Evolutionary conservation across 2,888 invertebrate genomes (phyloP).

Genomic region (Aphodius granarius): DNA sequence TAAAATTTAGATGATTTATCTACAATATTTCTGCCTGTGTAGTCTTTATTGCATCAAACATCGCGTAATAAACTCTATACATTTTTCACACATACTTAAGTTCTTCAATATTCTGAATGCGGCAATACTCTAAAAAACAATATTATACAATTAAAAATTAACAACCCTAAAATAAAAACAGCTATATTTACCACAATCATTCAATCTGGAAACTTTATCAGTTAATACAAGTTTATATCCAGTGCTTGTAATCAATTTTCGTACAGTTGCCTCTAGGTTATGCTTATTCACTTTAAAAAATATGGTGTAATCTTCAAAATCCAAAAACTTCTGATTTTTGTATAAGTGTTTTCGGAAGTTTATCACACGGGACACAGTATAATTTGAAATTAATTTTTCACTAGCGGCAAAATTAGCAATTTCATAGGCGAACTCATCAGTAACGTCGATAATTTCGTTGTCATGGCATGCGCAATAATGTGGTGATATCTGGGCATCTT

Average conservation of each 20-base stretch:
- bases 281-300: background rate
- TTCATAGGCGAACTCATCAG: background rate
- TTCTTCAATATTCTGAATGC: too few species aligned
- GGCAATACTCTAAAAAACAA: too few species aligned
- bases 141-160: too few species aligned
- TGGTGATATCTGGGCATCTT: slow-evolving; percentile 72
- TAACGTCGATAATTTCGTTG: background rate
- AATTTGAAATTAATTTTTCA: background rate
- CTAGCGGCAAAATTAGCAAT: background rate
- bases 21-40: too few species aligned
- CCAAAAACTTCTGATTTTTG: background rate
- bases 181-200: background rate
- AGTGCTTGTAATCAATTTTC: background rate
- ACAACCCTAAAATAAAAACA: too few species aligned
- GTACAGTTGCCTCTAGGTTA: background rate
- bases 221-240: background rate
- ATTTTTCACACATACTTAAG: too few species aligned
- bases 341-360: background rate
- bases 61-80: too few species aligned
- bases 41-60: too few species aligned
- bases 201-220: background rate
- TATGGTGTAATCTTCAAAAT: slow-evolving; percentile 3
- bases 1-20: too few species aligned
- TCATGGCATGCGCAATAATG: slow-evolving; percentile 89
- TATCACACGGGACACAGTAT: background rate